A percentile compares a stretch with the other conserved stretches of the same genome.
phyloP scores from a whole-genome alignment of 1,140 invertebrate genomes.

The Nebria ingens region DNA sequence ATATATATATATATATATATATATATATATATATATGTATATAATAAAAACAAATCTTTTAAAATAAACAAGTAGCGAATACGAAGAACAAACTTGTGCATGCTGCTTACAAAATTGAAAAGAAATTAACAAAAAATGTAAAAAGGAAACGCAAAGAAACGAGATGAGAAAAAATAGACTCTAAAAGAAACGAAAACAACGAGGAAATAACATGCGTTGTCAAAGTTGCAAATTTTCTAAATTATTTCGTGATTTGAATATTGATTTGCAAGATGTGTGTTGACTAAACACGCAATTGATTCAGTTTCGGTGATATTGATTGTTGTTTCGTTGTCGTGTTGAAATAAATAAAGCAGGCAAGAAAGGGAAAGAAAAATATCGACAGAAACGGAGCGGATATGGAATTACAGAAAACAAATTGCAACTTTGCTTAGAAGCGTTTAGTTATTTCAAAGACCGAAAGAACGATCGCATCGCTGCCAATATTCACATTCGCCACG shows the following conservation, averaged over 20 bases:
- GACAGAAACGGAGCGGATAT: background rate
- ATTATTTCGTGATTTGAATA: no score
- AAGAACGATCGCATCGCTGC: background rate
- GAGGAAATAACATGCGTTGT: no score
- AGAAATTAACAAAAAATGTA: slow-evolving; percentile 10
- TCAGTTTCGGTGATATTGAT: no score
- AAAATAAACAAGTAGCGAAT: background rate
- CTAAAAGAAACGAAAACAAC: no score
- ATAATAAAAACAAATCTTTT: slow-evolving; percentile 1
- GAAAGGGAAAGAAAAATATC: background rate
- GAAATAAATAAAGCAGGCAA: no score
- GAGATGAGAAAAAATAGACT: no score
- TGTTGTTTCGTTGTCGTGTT: no score
- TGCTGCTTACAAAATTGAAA: slow-evolving; percentile 8
- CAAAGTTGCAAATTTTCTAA: no score
- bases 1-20: no score
- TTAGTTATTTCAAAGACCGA: slow-evolving; percentile 9
- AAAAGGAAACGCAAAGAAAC: background rate
- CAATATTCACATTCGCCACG: background rate
- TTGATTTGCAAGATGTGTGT: no score
- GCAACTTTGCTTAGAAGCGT: slow-evolving; percentile 7
- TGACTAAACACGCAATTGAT: no score
- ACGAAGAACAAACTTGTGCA: background rate
- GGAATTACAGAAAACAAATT: slow-evolving; percentile 9
- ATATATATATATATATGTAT: background rate